Percentiles rank a stretch among this genome's conserved stretches.
Conservation (phyloP, 2,888 invertebrate species). For the Sacculina carcini region DNA sequence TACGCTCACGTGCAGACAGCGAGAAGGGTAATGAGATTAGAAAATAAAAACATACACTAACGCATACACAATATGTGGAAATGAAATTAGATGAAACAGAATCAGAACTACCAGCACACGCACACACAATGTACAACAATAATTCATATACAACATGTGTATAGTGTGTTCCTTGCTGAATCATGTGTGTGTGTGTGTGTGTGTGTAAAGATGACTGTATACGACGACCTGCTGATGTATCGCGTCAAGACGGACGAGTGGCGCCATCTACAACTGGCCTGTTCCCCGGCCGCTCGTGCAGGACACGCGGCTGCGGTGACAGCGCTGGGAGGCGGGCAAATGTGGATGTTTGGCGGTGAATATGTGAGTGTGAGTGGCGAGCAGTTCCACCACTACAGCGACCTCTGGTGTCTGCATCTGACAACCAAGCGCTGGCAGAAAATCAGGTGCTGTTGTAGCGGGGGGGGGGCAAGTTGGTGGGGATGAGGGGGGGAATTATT, state of each 20-base stretch:
- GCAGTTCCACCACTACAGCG: conserved; percentile 77
- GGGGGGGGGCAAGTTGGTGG: neutral
- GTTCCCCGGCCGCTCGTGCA: conserved; percentile 64
- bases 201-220: neutral
- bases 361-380: conserved; percentile 66
- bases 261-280: conserved; percentile 49
- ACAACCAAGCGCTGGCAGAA: conserved; percentile 59
- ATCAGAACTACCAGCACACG: too few relatives aligned
- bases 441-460: conserved; percentile 21
- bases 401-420: conserved; percentile 62
- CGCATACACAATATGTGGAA: too few relatives aligned
- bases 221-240: conserved; percentile 59
- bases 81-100: too few relatives aligned
- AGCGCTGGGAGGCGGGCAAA: conserved; percentile 42
- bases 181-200: conserved; percentile 17
- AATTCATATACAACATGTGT: conserved; percentile 56
- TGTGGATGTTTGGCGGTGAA: conserved; percentile 71
- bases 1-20: too few relatives aligned
- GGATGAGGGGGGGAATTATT: neutral
- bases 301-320: conserved; percentile 61
- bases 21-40: too few relatives aligned
- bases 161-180: conserved; percentile 59
- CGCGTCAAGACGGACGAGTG: conserved; percentile 52
- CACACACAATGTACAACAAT: too few relatives aligned
- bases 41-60: too few relatives aligned